phyloP scores from a whole-genome alignment of 2,113 vertebrate genomes.

The Camarhynchus parvulus region DNA sequence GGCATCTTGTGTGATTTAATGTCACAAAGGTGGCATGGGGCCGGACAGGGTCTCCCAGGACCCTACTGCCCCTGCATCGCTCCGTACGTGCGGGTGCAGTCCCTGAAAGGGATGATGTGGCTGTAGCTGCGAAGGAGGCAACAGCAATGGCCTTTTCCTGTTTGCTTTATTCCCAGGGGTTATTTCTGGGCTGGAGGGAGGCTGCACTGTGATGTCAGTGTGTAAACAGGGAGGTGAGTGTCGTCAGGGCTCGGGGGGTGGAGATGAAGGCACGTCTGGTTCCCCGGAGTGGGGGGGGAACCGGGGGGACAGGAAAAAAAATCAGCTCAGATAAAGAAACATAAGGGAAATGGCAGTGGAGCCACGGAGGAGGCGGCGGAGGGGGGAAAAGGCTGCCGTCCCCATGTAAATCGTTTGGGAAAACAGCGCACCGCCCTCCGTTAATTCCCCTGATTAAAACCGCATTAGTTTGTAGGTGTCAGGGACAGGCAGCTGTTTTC shows the following conservation, averaged over 20 bases:
- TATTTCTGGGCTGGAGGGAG: conserved; percentile 63
- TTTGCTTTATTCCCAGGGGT: conserved; percentile 68
- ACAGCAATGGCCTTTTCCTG: background rate
- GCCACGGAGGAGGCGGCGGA: background rate
- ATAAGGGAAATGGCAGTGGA: conserved; percentile 24
- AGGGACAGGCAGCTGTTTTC: conserved; percentile 80
- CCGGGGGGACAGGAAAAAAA: background rate
- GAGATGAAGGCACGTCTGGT: conserved; percentile 57
- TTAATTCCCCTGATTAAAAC: conserved; percentile 80
- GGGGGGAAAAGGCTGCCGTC: background rate
- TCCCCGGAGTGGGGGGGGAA: background rate
- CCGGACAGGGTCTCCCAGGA: background rate
- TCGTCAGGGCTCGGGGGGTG: conserved; percentile 49
- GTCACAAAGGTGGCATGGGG: accelerated
- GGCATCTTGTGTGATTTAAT: accelerated
- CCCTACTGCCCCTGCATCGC: accelerated
- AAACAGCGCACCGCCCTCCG: conserved; percentile 60
- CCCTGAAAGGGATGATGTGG: background rate
- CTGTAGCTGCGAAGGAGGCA: background rate
- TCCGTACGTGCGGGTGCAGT: accelerated
- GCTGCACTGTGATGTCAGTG: conserved; percentile 75
- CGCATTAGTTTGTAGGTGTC: conserved; percentile 81
- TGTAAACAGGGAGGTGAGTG: conserved; percentile 77
- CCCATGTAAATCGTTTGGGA: conserved; percentile 49
- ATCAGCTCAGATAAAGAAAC: conserved; percentile 18